Percentiles rank a stretch among this genome's conserved stretches.
These are phyloP conservation scores for Drosophila phalerata DNA, from an alignment of 2,888 invertebrate species.

Conservation along the genomic window DNA sequence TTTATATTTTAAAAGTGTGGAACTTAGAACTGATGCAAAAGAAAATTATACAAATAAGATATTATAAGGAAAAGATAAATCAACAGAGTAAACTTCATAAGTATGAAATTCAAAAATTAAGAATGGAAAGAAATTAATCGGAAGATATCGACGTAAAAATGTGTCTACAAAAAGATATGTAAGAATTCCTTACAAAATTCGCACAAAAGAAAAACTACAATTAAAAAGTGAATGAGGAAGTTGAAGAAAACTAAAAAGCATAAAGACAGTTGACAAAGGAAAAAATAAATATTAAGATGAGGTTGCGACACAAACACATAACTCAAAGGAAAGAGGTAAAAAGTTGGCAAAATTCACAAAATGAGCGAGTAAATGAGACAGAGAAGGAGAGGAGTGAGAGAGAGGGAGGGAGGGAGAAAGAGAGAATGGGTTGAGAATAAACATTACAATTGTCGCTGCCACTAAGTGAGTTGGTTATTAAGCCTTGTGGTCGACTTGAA, in stretches of 20 bases:
- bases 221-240: constrained; percentile 2
- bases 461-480: constrained; percentile 48
- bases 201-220: not conserved
- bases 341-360: constrained; percentile 2
- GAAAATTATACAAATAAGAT: no score
- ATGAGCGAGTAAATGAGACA: not conserved
- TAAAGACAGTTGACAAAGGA: not conserved
- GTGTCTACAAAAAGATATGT: not conserved
- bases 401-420: not conserved
- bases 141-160: not conserved
- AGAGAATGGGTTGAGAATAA: constrained; percentile 2
- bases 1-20: no score
- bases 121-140: not conserved
- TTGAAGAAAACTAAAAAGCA: not conserved
- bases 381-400: not conserved
- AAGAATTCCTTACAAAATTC: not conserved
- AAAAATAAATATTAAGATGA: constrained; percentile 5
- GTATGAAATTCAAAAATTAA: not conserved
- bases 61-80: not conserved
- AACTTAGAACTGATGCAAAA: no score
- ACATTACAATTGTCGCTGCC: constrained; percentile 56
- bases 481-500: constrained; percentile 39
- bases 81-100: not conserved
- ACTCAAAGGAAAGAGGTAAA: not conserved
- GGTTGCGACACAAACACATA: constrained; percentile 4